phyloP scores from a whole-genome alignment of 2,113 vertebrate species.

The Labrus mixtus region DNA sequence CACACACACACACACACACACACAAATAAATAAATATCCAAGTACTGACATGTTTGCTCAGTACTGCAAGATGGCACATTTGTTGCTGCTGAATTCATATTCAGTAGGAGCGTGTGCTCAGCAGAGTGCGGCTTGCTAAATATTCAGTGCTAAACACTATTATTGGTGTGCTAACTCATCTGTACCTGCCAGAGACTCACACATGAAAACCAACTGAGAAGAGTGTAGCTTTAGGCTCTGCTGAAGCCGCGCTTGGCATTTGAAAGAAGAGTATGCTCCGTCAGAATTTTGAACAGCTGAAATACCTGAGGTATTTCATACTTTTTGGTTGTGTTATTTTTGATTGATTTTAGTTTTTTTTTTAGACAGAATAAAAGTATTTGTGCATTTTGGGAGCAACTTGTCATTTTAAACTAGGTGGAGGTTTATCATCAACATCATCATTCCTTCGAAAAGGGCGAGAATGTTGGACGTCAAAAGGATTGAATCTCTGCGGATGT shows the following conservation, averaged over 20 bases:
- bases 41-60: constrained; percentile 45
- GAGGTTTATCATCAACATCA: neutral
- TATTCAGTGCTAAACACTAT: constrained; percentile 70
- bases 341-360: constrained; percentile 7
- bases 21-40: constrained; percentile 24
- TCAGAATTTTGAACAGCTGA: neutral
- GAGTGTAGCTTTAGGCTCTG: constrained; percentile 40
- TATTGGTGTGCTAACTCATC: constrained; percentile 55
- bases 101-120: constrained; percentile 61
- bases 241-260: constrained; percentile 43
- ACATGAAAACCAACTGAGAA: constrained; percentile 25
- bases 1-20: constrained; percentile 4
- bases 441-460: neutral
- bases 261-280: constrained; percentile 19
- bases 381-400: neutral
- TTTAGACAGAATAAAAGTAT: neutral
- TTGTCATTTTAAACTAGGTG: too few relatives aligned
- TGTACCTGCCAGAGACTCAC: constrained; percentile 43
- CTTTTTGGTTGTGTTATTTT: neutral
- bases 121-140: constrained; percentile 58
- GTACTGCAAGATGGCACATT: constrained; percentile 51
- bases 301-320: constrained; percentile 2
- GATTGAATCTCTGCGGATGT: too few relatives aligned
- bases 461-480: too few relatives aligned
- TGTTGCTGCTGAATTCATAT: constrained; percentile 46